Conservation (phyloP, 2,888 invertebrate genomes). For the Orthonevra nobilis region DNA sequence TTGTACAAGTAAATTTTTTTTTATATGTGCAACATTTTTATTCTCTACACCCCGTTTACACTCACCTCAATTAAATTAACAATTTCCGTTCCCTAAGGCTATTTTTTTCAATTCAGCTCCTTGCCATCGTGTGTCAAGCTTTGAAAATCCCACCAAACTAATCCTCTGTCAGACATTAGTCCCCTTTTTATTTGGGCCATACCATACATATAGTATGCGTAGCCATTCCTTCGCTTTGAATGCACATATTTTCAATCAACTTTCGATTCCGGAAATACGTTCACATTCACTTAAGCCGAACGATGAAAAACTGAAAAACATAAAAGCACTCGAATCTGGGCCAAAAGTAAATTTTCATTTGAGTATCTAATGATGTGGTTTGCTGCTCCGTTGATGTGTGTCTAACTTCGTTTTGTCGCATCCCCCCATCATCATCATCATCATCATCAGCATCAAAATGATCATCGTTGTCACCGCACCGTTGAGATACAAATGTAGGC, state of each 20-base stretch:
- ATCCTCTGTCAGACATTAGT: no score
- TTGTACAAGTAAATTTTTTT: no score
- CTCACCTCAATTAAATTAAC: no score
- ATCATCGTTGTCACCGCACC: not conserved
- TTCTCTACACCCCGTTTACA: no score
- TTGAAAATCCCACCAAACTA: no score
- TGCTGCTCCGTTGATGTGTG: constrained; percentile 25
- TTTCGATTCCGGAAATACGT: constrained; percentile 50
- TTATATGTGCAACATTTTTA: no score
- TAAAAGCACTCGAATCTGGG: constrained; percentile 53
- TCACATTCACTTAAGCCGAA: constrained; percentile 45
- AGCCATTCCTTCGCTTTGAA: no score
- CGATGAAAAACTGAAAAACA: constrained; percentile 33
- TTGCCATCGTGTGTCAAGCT: no score
- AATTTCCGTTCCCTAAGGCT: no score
- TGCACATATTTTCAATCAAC: constrained; percentile 34
- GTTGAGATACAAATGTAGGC: constrained; percentile 6
- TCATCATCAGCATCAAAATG: not conserved
- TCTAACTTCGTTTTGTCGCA: constrained; percentile 46
- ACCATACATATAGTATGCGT: no score
- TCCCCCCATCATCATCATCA: constrained; percentile 17
- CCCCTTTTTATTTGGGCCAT: no score
- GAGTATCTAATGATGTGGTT: constrained; percentile 45
- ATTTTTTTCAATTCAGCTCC: no score
- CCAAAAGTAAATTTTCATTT: constrained; percentile 49